Base-by-base conservation (phyloP, 2,113 vertebrate species). In the Colaptes auratus region DNA sequence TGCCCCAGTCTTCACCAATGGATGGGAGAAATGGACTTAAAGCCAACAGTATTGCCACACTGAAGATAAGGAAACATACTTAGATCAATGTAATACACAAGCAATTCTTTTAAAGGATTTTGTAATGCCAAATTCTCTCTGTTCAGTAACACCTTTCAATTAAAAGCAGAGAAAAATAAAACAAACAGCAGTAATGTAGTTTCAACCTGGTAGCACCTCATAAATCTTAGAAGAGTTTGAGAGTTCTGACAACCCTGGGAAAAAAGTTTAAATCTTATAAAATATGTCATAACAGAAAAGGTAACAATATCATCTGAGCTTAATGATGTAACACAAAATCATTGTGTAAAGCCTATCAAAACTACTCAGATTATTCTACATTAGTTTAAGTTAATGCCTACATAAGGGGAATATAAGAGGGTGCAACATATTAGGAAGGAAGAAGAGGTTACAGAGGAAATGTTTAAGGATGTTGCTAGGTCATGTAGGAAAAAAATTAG, bases 321-420 rank as follows among this genome's bases (percentile, higher is more conserved):
- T 96, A 94, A 93, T 85, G 72, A 79, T 89, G 82, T 86, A 48
- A 13, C 75, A 65, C 15, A 64, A 74, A 61, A 77, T 82, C 25
- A 78, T 91, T 92, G 90, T 75, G 97, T 90, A 91, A 95, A 94
- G 56, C 6, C 69, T 78, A 82, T 76, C n/a, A 88, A 83, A 76
- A 48, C 28, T n/a, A 66, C 7, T 53, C 9, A 61, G n/a, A 9
- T 93, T 89, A 33, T 61, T 96, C 77, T 84, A 89, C 52, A 56
- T 81, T 63, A 70, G 8, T 63, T 96, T 94, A 94, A 89, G 9
- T 44, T 75, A 56, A 77, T 80, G 28, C 2, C 13, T 61, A 5
- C 79, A 58, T 88, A 39, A 39, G 11, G 39, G 39, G 39, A 5
- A 12, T 4, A 12, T 11, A 39, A 39, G 39, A 39, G 11, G 39